These are phyloP conservation scores for Pempheris klunzingeri DNA, from an alignment of 2,797 vertebrate species.

Conservation along the genomic window DNA sequence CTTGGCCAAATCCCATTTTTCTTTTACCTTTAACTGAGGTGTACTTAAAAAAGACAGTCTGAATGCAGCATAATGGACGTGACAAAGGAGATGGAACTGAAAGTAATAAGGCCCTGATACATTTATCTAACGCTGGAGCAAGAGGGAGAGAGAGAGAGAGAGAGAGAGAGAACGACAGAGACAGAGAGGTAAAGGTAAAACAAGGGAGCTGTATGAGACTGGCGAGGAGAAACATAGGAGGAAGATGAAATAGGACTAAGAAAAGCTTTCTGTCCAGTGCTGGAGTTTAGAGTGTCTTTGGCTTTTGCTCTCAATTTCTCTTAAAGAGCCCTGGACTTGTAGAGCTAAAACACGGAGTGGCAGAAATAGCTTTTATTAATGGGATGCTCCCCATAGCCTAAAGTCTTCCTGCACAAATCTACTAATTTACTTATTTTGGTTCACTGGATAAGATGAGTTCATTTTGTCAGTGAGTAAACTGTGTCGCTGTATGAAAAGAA, in stretches of 20 bases:
- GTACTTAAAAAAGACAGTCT: slow-evolving; percentile 9
- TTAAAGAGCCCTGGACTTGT: slow-evolving; percentile 3
- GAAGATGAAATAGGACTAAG: not conserved
- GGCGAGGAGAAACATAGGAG: too few species aligned
- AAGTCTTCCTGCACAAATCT: not conserved
- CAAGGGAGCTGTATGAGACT: too few species aligned
- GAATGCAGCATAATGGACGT: slow-evolving; percentile 10
- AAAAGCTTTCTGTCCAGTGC: not conserved
- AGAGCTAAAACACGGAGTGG: not conserved
- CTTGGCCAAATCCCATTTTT: not conserved
- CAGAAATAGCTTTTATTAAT: not conserved
- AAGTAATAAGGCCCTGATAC: slow-evolving; percentile 30
- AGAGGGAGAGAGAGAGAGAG: not conserved
- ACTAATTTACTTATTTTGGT: not conserved
- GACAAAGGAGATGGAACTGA: slow-evolving; percentile 32
- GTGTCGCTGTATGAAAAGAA: not conserved
- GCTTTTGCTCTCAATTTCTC: not conserved
- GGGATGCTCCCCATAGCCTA: not conserved
- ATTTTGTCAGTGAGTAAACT: not conserved
- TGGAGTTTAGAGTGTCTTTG: not conserved
- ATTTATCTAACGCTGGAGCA: slow-evolving; percentile 12
- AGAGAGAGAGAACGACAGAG: not conserved
- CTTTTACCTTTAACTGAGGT: slow-evolving; percentile 15
- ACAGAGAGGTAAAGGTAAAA: too few species aligned
- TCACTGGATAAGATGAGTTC: not conserved